Evolutionary conservation across 1,140 invertebrate genomes (phyloP).

Genomic region (Tetramorium simillimum): DNA sequence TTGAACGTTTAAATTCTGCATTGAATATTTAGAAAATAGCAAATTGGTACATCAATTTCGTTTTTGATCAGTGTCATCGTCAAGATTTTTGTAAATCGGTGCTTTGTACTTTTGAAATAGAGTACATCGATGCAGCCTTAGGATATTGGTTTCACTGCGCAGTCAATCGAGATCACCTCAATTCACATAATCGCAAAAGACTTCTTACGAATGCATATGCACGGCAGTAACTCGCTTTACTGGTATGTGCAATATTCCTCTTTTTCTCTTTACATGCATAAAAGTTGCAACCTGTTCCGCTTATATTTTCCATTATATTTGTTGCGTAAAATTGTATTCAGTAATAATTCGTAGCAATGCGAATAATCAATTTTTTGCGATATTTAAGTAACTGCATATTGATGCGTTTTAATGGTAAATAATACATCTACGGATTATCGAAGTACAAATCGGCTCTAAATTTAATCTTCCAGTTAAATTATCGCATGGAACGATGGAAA

Average conservation of each 20-base stretch:
- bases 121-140: not conserved
- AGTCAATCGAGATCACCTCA: constrained; percentile 3
- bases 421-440: constrained; percentile 3
- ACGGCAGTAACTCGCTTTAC: constrained; percentile 41
- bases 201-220: constrained; percentile 60
- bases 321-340: constrained; percentile 58
- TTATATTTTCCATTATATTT: constrained; percentile 61
- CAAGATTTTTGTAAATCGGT: not conserved
- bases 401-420: constrained; percentile 26
- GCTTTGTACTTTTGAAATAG: not conserved
- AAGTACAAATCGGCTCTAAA: constrained; percentile 2
- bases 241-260: constrained; percentile 23
- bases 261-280: constrained; percentile 50
- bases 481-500: not conserved
- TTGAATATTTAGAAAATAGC: not conserved
- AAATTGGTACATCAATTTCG: not conserved
- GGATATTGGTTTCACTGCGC: constrained; percentile 18
- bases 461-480: constrained; percentile 32
- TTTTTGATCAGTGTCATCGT: not conserved
- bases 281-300: constrained; percentile 12
- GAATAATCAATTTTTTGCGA: constrained; percentile 23
- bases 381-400: constrained; percentile 21
- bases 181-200: constrained; percentile 23
- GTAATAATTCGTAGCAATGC: constrained; percentile 32
- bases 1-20: not conserved